Evolutionary conservation across 2,113 vertebrate genomes (phyloP).

Genomic region (Sula dactylatra): DNA sequence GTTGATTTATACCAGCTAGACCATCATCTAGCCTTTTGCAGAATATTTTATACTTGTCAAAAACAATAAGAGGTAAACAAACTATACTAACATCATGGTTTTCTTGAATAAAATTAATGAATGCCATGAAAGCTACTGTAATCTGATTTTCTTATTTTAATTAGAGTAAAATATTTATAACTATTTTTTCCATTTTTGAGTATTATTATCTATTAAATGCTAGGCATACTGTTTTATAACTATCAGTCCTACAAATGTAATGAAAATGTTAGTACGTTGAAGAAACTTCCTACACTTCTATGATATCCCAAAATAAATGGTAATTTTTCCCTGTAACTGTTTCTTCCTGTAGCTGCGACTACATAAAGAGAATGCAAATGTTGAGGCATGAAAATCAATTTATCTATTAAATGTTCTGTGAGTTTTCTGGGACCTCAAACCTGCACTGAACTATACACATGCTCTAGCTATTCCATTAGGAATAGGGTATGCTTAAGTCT

Average conservation of each 20-base stretch:
- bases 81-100: background rate
- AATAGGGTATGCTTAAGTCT: background rate
- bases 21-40: background rate
- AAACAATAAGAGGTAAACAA: background rate
- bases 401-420: background rate
- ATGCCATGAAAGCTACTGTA: background rate
- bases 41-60: background rate
- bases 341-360: background rate
- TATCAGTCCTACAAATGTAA: background rate
- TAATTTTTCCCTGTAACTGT: background rate
- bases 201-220: background rate
- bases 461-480: background rate
- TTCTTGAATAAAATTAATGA: background rate
- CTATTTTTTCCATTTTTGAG: background rate
- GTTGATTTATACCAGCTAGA: background rate
- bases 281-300: background rate
- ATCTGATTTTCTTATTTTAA: background rate
- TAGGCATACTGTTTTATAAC: background rate
- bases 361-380: background rate
- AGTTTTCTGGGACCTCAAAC: background rate
- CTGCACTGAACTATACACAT: background rate
- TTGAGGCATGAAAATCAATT: background rate
- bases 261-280: background rate
- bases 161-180: background rate
- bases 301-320: background rate